Evolutionary conservation across 2,797 vertebrate species (phyloP), one percentile per base, ranked within the genome.

Genomic region (Periophthalmus magnuspinnatus): DNA sequence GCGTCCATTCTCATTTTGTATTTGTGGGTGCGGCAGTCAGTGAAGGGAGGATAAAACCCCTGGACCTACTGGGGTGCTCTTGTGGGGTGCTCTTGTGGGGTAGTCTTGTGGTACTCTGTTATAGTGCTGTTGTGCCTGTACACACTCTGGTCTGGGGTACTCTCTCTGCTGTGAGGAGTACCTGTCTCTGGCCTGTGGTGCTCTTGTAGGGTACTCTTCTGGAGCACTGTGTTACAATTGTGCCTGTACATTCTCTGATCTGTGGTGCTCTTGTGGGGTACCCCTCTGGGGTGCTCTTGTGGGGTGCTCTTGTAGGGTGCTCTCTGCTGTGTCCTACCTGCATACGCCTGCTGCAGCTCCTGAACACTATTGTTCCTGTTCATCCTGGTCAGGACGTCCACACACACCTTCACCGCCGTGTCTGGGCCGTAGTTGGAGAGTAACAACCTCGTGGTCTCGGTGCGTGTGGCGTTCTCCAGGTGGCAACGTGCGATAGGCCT

Each of bases 351-450:
- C 21, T 54, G 14, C 3, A 77, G 33, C 16, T 28, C 36, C 45
- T 48, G 21, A 0, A 72, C 81, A 6, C 50, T 2, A 3, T 38
- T 22, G 47, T 66, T 72, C 3, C 54, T 47, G 22, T 65, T 56
- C 24, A 83, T 83, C 47, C 17, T 67, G 66, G 5, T 70, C 67
- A 83, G 68, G 64, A 83, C 67, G 3, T 19, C 22, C 13, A 13
- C 33, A 14, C 75, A 54, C 17, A 56, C 0, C 0, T 54, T 24
- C 10, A 72, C 48, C 1, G 73, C 65, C 0, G 0, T 1, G 0
- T 48, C 54, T 3, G 62, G 56, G 1, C 71, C 32, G 9, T 72
- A 78, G 38, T 7, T 24, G 2, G 68, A 47, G 6, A 77, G 14
- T 67, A 85, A 22, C 22, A 28, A 55, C 0, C 62, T 71, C 62